Evolutionary conservation across 2,797 vertebrate species (phyloP).

Genomic region (Channallabes apus): DNA sequence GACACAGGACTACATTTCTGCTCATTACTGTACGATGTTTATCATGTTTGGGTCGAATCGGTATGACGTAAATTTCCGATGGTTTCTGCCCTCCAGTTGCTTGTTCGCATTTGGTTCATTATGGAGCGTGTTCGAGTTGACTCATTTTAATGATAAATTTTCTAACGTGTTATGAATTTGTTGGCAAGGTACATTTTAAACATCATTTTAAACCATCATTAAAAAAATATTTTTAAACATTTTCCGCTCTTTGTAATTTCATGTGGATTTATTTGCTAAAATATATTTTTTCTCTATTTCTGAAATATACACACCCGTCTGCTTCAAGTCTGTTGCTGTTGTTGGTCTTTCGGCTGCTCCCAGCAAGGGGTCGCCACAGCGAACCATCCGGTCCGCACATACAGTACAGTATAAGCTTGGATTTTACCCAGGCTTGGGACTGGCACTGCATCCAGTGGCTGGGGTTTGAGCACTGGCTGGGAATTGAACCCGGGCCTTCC

Average conservation of each 20-base stretch:
- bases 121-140: not conserved
- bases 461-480: too few species aligned
- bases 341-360: too few species aligned
- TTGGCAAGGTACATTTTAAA: not conserved
- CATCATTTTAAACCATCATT: not conserved
- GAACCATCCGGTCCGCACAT: too few species aligned
- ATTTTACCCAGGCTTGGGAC: too few species aligned
- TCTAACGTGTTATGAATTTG: slow-evolving; percentile 3
- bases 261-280: not conserved
- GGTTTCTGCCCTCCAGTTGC: not conserved
- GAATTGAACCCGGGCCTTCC: too few species aligned
- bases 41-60: not conserved
- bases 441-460: too few species aligned
- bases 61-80: not conserved
- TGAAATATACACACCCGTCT: not conserved
- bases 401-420: too few species aligned
- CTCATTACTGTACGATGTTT: not conserved
- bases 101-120: slow-evolving; percentile 12
- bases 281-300: not conserved
- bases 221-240: not conserved
- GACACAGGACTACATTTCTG: not conserved
- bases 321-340: not conserved
- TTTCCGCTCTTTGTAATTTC: not conserved
- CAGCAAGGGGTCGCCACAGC: too few species aligned
- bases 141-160: slow-evolving; percentile 8